Conservation (phyloP, 1,140 invertebrate genomes). For the Gonioctena quinquepunctata region DNA sequence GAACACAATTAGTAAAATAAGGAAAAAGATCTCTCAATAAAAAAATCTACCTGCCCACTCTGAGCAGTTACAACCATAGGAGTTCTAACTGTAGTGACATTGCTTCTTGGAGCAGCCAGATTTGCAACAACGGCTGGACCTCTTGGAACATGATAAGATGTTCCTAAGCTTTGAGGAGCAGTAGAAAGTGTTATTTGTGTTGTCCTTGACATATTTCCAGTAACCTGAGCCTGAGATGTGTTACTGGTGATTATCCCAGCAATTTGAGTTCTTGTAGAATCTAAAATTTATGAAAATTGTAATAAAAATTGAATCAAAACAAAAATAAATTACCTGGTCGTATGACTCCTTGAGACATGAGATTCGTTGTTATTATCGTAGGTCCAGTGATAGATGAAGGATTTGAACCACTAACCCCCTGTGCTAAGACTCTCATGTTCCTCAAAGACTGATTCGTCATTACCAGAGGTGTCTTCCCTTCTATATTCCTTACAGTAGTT, state of each 20-base stretch:
- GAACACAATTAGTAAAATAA: too few species aligned
- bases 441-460: slow-evolving; percentile 48
- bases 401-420: slow-evolving; percentile 27
- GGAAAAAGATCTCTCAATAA: too few species aligned
- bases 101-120: slow-evolving; percentile 52
- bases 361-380: slow-evolving; percentile 51
- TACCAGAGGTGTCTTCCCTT: slow-evolving; percentile 48
- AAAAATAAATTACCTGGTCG: slow-evolving; percentile 50
- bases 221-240: slow-evolving; percentile 38
- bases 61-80: slow-evolving; percentile 50
- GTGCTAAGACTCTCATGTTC: slow-evolving; percentile 48
- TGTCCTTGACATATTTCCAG: slow-evolving; percentile 44
- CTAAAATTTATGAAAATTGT: slow-evolving; percentile 28
- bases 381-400: slow-evolving; percentile 34
- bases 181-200: slow-evolving; percentile 50
- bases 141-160: slow-evolving; percentile 52
- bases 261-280: slow-evolving; percentile 41
- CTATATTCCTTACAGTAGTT: slow-evolving; percentile 42
- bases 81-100: slow-evolving; percentile 46
- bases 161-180: slow-evolving; percentile 38
- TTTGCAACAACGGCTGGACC: slow-evolving; percentile 55
- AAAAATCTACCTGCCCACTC: slow-evolving; percentile 33
- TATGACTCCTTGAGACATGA: slow-evolving; percentile 49
- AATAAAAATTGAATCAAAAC: not conserved
- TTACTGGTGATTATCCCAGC: slow-evolving; percentile 36